Conservation (phyloP, 1,140 invertebrate genomes). For the Tetramorium parvispinum region DNA sequence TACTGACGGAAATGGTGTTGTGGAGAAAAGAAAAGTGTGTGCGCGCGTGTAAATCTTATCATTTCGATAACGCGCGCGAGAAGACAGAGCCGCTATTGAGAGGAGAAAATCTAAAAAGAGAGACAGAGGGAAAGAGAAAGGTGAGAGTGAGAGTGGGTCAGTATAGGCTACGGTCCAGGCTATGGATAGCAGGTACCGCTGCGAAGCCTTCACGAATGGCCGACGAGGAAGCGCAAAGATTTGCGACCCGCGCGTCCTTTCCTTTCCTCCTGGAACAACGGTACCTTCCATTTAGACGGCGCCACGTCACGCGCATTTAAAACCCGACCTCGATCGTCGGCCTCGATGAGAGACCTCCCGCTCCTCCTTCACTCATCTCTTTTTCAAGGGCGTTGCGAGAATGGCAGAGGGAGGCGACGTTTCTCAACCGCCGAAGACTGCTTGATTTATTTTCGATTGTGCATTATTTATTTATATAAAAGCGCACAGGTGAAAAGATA, state of each 20-base stretch:
- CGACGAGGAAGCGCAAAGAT: conserved; percentile 6
- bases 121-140: conserved; percentile 44
- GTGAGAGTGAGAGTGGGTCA: conserved; percentile 61
- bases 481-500: background rate
- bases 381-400: conserved; percentile 14
- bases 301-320: conserved; percentile 64
- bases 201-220: background rate
- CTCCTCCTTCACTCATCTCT: background rate
- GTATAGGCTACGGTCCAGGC: conserved; percentile 5
- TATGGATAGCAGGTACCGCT: conserved; percentile 46
- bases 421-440: background rate
- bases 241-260: conserved; percentile 9
- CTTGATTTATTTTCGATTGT: background rate
- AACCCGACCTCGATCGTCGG: conserved; percentile 75
- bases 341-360: conserved; percentile 72
- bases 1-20: background rate
- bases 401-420: too few relatives aligned
- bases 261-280: conserved; percentile 55
- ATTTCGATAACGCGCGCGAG: background rate
- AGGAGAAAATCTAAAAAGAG: conserved; percentile 43
- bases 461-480: background rate
- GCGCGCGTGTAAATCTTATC: background rate
- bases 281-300: conserved; percentile 65
- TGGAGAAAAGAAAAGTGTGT: background rate
- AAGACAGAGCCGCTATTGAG: background rate